Conservation (phyloP, 2,113 vertebrate genomes). For the Eurystomus gularis region DNA sequence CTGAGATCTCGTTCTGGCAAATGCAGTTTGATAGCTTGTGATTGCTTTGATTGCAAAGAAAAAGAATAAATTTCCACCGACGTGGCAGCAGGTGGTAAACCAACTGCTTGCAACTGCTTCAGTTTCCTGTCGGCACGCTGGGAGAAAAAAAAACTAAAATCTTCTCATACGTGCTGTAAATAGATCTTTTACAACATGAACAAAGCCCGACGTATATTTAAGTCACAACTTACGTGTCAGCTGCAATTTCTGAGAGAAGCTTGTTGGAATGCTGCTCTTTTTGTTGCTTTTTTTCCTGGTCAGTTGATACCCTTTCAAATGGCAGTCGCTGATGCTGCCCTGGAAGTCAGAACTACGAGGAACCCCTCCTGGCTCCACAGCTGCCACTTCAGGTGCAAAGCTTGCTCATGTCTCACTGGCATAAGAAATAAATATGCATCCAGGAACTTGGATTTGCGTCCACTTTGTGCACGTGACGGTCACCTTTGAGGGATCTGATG, state of each 20-base stretch:
- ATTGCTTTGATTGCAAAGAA: not conserved
- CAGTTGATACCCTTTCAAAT: not conserved
- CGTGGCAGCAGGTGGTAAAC: not conserved
- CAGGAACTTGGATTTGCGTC: not conserved
- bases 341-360: not conserved
- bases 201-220: not conserved
- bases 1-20: constrained; percentile 78
- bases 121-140: not conserved
- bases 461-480: rapidly evolving
- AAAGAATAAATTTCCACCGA: not conserved
- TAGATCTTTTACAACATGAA: constrained; percentile 5
- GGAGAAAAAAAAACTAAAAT: not conserved
- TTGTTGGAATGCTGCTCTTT: constrained; percentile 1
- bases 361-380: not conserved
- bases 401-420: not conserved
- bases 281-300: not conserved
- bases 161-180: not conserved
- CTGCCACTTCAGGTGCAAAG: not conserved
- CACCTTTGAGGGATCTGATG: not conserved
- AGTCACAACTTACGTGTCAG: not conserved
- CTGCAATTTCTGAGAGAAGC: not conserved
- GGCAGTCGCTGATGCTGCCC: not conserved
- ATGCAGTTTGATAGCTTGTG: constrained; percentile 71
- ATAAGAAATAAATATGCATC: not conserved
- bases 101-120: not conserved